Percentiles rank a stretch among this genome's conserved stretches.
These are phyloP conservation scores for Microtus oregoni DNA, from an alignment of 2,113 vertebrate species.

Conservation along the genomic window DNA sequence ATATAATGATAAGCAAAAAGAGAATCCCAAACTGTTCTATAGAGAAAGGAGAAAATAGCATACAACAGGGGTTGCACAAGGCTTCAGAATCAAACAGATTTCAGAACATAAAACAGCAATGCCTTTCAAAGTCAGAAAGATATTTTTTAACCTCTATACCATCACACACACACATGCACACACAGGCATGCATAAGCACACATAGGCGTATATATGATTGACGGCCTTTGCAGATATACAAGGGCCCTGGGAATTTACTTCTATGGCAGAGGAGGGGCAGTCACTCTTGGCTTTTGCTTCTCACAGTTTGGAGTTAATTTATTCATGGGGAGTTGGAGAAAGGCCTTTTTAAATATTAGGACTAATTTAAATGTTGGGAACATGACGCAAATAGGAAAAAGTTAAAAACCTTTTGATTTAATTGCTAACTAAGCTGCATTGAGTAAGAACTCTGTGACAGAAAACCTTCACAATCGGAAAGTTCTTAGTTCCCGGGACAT, in stretches of 20 bases:
- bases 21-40: background rate
- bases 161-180: background rate
- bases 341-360: background rate
- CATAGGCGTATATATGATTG: background rate
- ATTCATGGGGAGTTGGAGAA: background rate
- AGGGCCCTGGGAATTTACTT: background rate
- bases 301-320: conserved; percentile 41
- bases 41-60: background rate
- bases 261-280: background rate
- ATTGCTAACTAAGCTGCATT: conserved; percentile 48
- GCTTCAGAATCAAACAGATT: background rate
- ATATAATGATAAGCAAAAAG: background rate
- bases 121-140: conserved; percentile 9
- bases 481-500: background rate
- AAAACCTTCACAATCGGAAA: conserved; percentile 10
- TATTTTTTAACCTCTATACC: background rate
- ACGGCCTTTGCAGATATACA: background rate
- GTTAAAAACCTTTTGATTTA: conserved; percentile 45
- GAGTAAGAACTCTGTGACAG: conserved; percentile 35
- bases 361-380: conserved; percentile 44
- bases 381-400: conserved; percentile 62
- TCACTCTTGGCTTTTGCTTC: conserved; percentile 2
- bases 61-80: background rate
- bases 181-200: background rate
- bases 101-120: conserved; percentile 2